Base-by-base conservation (phyloP, 2,888 invertebrate genomes). In the Nephrotoma guestfalica region DNA sequence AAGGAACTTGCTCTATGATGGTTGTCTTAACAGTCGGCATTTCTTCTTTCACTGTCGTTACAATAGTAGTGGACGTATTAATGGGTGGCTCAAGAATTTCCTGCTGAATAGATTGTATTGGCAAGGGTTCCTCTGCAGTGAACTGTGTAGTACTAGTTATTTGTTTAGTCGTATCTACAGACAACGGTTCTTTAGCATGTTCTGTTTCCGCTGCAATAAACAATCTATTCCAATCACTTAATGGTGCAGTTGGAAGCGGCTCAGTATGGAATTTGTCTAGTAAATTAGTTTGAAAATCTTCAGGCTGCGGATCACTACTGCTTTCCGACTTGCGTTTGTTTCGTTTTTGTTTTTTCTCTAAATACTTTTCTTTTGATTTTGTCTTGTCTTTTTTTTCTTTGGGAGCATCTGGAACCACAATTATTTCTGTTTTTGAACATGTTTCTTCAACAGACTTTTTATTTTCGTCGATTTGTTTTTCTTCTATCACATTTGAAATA, bases 11-110 rank as follows among this genome's bases (percentile, higher is more conserved):
- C 3, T 96, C 95, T 91, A 96, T 95, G 0, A 96, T 96, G 0
- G 95, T 96, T 0, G 96, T 95, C 90, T 96, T 95, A 90, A 96
- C 96, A 0, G 96, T 18, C 0, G 51, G 51, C 5, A 2, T 47
- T 13, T 47, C 51, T 30, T 71, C 30, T 71, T 71, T 30, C 2
- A 9, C 9, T 71, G 2, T 18, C 2, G 9, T 30, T 71, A 2
- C 30, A 2, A 6, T 15, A 51, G 15, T 51, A 51, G 15, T 51
- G 6, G 51, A 15, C 18, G 30, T 71, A 30, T 18, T 71, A 30
- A 30, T 30, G 30, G 18, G 7, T 71, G 71, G 71, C 13, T 9
- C 6, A 5, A 18, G 7, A 18, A 18, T 57, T 6, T 18, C 57
- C 18, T 18, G 1, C 6, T 57, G 6, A 57, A 9, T 57, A 7